These are phyloP conservation scores for Yponomeuta cagnagella DNA, from an alignment of 2,888 invertebrate species.

Conservation along the genomic window DNA sequence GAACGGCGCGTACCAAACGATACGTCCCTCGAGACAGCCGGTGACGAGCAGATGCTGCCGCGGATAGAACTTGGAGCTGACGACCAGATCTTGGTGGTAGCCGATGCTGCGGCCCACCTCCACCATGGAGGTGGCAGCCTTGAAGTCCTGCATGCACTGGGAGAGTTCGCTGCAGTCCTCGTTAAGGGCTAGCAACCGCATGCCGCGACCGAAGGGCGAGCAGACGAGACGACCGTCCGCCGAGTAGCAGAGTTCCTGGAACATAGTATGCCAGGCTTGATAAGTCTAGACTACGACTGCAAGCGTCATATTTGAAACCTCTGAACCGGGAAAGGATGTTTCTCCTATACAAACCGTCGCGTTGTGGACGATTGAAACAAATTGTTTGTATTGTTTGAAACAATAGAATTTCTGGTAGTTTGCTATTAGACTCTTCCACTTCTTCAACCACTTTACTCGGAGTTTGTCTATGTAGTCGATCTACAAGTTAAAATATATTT, in stretches of 20 bases:
- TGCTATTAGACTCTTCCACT: no score
- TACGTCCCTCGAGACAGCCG: slow-evolving; percentile 91
- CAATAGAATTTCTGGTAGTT: no score
- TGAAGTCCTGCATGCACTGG: slow-evolving; percentile 61
- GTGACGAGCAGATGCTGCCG: slow-evolving; percentile 90
- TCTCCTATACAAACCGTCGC: no score
- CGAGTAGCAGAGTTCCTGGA: slow-evolving; percentile 88
- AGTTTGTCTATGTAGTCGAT: no score
- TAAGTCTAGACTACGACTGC: no score
- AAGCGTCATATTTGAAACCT: no score
- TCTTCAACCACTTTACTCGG: no score
- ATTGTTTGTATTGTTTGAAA: no score
- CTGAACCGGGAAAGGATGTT: no score
- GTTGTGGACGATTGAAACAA: no score
- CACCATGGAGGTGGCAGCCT: slow-evolving; percentile 36
- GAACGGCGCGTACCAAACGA: slow-evolving; percentile 91
- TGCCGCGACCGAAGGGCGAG: slow-evolving; percentile 91
- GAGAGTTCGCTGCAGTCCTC: slow-evolving; percentile 86
- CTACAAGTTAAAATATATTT: no score
- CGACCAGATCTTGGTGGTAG: slow-evolving; percentile 86
- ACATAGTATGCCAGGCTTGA: background rate
- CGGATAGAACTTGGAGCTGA: slow-evolving; percentile 94
- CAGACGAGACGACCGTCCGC: slow-evolving; percentile 92
- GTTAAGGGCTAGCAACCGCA: slow-evolving; percentile 88
- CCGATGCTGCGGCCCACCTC: slow-evolving; percentile 80